A percentile compares a stretch with the other conserved stretches of the same genome.
These are phyloP conservation scores for Tichodroma muraria DNA, from an alignment of 2,113 vertebrate species.

Conservation along the genomic window DNA sequence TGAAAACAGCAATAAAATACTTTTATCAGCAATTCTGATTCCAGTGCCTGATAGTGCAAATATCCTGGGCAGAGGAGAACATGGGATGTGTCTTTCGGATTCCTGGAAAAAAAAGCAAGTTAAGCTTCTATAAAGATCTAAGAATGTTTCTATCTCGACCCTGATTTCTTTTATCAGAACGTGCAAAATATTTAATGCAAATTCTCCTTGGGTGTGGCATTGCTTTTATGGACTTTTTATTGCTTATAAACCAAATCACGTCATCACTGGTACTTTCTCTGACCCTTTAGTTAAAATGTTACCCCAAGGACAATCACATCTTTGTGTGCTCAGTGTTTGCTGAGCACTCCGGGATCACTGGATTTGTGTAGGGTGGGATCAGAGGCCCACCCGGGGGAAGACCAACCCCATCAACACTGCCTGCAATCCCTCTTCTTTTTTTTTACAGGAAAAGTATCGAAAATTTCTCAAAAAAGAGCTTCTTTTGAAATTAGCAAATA, in stretches of 20 bases:
- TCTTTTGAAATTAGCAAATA: neutral
- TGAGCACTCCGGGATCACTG: neutral
- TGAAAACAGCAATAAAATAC: neutral
- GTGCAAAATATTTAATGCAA: neutral
- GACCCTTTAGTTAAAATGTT: conserved; percentile 19
- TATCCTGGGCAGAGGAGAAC: neutral
- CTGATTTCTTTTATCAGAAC: neutral
- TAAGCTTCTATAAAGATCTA: neutral
- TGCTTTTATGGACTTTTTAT: conserved; percentile 11
- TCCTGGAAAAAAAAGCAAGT: neutral
- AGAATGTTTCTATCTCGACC: neutral
- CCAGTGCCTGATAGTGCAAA: neutral
- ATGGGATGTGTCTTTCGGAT: neutral
- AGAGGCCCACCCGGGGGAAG: neutral
- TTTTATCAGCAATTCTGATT: neutral
- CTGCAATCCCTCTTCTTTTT: neutral
- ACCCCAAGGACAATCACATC: neutral
- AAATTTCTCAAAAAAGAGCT: neutral
- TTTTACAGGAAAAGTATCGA: neutral
- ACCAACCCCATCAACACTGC: neutral
- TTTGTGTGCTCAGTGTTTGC: neutral
- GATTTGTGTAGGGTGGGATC: neutral
- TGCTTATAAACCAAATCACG: neutral
- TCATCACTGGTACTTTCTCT: neutral
- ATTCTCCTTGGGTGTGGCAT: neutral